These are phyloP conservation scores for Anguilla marmorata DNA, from an alignment of 2,797 vertebrate genomes.

Conservation along the genomic window DNA sequence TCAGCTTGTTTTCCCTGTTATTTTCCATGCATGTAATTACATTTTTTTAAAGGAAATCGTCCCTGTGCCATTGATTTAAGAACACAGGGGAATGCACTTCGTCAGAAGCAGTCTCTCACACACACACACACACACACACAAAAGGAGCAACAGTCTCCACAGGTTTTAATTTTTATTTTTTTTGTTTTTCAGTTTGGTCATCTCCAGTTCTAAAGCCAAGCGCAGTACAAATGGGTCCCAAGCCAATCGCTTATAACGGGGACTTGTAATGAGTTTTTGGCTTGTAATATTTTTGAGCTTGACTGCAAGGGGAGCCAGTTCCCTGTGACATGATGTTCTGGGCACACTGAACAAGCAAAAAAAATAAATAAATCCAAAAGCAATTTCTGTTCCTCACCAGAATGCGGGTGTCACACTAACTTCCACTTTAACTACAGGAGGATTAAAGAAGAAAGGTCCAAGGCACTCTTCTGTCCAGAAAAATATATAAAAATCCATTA, in stretches of 20 bases:
- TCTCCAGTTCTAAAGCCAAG: slow-evolving; percentile 1
- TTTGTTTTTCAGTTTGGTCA: not conserved
- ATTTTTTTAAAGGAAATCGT: not conserved
- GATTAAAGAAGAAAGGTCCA: no score
- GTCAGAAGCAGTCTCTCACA: not conserved
- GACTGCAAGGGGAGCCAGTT: slow-evolving; percentile 25
- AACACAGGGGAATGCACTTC: not conserved
- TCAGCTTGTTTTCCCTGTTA: not conserved
- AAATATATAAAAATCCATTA: no score
- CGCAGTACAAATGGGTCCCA: slow-evolving; percentile 59
- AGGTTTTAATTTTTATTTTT: not conserved
- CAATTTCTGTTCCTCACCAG: slow-evolving; percentile 6
- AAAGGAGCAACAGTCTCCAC: not conserved
- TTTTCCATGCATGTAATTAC: slow-evolving; percentile 33
- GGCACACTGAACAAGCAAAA: not conserved
- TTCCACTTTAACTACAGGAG: not conserved
- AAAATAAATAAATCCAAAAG: not conserved
- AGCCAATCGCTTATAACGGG: slow-evolving; percentile 70
- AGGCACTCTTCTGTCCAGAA: no score
- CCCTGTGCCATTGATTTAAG: not conserved
- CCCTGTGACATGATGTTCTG: slow-evolving; percentile 22
- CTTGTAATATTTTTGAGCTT: slow-evolving; percentile 53
- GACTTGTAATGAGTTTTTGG: slow-evolving; percentile 71
- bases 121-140: not conserved
- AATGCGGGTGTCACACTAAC: not conserved